A percentile compares a stretch with the other conserved stretches of the same genome.
These are phyloP conservation scores for Zygothrica quintamaculata DNA, from an alignment of 2,888 invertebrate genomes.

Conservation along the genomic window DNA sequence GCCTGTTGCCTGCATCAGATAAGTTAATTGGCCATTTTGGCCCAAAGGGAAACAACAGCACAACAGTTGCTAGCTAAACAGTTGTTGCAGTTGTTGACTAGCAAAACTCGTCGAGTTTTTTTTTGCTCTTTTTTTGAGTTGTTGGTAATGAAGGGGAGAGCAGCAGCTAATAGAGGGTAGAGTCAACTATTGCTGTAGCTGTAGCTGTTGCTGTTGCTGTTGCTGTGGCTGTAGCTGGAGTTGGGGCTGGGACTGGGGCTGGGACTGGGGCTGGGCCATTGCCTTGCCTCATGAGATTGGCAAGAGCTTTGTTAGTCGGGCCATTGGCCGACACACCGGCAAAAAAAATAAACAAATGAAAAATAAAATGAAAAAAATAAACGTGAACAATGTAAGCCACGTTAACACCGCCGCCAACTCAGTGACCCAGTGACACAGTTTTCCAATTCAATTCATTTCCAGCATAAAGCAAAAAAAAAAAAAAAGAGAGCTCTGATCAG, in stretches of 20 bases:
- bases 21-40: conserved; percentile 74
- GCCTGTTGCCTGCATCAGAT: conserved; percentile 59
- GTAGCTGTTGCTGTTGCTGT: conserved; percentile 3
- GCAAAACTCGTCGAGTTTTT: conserved; percentile 50
- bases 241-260: neutral
- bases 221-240: neutral
- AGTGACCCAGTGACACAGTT: conserved; percentile 71
- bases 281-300: conserved; percentile 18
- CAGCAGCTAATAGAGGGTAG: too few species aligned
- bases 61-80: conserved; percentile 21
- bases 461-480: too few species aligned
- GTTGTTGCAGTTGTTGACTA: conserved; percentile 23
- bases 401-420: conserved; percentile 33
- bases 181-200: too few species aligned
- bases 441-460: conserved; percentile 38
- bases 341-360: too few species aligned
- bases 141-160: too few species aligned
- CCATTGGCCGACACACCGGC: conserved; percentile 21
- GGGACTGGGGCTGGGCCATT: neutral
- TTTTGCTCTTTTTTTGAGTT: too few species aligned
- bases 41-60: conserved; percentile 65
- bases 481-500: conserved; percentile 8
- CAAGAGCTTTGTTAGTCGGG: conserved; percentile 21
- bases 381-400: conserved; percentile 43
- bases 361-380: too few species aligned